A percentile compares a stretch with the other conserved stretches of the same genome.
These are phyloP conservation scores for Phaethon lepturus DNA, from an alignment of 2,113 vertebrate species.

Conservation along the genomic window DNA sequence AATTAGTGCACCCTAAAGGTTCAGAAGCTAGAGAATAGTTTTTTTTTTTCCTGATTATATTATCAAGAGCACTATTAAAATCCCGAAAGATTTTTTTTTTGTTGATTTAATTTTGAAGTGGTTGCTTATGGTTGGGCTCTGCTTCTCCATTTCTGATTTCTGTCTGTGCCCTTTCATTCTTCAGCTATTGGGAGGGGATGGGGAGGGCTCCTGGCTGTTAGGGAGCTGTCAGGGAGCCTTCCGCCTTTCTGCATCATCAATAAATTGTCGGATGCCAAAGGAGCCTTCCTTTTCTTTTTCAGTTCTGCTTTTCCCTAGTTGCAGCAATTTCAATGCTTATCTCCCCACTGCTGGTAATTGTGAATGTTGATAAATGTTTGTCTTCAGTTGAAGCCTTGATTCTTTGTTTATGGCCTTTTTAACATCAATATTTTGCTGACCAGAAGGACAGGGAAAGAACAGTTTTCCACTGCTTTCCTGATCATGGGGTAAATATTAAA, in stretches of 20 bases:
- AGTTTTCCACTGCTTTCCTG: neutral
- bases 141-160: neutral
- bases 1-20: neutral
- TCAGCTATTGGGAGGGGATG: neutral
- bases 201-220: neutral
- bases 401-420: neutral
- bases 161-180: neutral
- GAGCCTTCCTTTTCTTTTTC: neutral
- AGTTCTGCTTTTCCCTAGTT: neutral
- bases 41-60: neutral
- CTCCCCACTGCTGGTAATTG: neutral
- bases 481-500: neutral
- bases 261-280: neutral
- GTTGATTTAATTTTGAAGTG: neutral
- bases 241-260: neutral
- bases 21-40: neutral
- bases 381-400: conserved; percentile 14
- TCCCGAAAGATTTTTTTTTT: neutral
- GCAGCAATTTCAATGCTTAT: neutral
- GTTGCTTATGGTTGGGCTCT: neutral
- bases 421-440: conserved; percentile 23
- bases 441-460: neutral
- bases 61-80: neutral
- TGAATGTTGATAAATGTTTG: conserved; percentile 4
- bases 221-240: neutral